Evolutionary conservation across 2,113 vertebrate species (phyloP), one percentile per base, ranked within the genome.

Genomic region (Elachura formosa): DNA sequence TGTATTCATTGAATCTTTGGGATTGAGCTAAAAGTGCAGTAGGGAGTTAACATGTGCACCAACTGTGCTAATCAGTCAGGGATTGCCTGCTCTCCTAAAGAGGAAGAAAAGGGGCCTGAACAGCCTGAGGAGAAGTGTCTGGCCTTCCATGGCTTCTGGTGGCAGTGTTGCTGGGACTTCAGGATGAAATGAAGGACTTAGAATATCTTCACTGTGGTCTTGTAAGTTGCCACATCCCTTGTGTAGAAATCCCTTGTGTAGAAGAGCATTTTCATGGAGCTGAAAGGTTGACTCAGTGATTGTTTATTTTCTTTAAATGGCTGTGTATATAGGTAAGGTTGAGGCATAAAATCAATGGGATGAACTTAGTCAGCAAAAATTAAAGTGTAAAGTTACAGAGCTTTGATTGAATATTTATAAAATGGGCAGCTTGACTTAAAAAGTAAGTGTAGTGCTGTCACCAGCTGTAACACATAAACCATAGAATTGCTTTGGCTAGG

Each of bases 1-100:
- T 61, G 23, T 93, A 92, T 95, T 95, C 80, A 83, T 77, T 94
- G 74, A 85, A 84, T 92, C 68, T 91, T 87, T 78, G 71, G 92
- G 72, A 92, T 63, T 89, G 92, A 90, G 51, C 56, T 77, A 81
- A 76, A 93, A 93, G 58, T 79, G 75, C 54, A 19, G 10, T 61
- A 89, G 73, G 79, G 88, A 94, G 56, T 58, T 94, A 87, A 78
- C 33, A 1, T 56, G 72, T 90, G 67, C 9, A 43, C 79, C 58
- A 85, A 45, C 73, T 91, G 72, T 66, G 77, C 29, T 86, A 79
- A 84, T 84, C 36, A 80, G 63, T 58, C 68, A 89, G 85, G 80
- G 79, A 77, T 94, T 84, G 78, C 61, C 84, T 84, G 5, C 45
- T 73, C 61, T 38, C 16, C 19, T 54, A 26, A 87, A 59, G 56